Base-by-base conservation (phyloP, 1,140 invertebrate species). In the Teleopsis dalmanni region DNA sequence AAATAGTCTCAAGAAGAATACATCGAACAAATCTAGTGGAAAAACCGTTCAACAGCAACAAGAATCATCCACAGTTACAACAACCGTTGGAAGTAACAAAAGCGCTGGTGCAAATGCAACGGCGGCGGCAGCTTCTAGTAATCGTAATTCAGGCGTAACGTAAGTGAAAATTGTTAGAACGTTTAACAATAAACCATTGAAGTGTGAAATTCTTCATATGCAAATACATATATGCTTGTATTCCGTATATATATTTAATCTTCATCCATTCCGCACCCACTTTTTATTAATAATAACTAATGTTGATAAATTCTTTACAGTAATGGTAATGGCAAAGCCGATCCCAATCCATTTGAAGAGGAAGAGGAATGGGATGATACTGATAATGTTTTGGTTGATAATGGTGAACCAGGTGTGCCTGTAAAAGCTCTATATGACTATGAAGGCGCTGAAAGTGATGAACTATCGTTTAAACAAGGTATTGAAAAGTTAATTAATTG, bases 401-500 rank as follows among this genome's bases (percentile, higher is more conserved):
- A 85, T 55, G 91, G 91, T 27, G 89, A 94, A 74, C 88, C 90
- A 37, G 92, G 92, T 18, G 84, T 96, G 55, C 88, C 90, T 35
- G 94, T 98, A 23, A 82, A 88, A 64, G 95, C 95, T 22, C 75
- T 98, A 3, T 98, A 98, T 70, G 92, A 97, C 73, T 98, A 98
- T 70, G 88, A 91, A 57, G 92, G 91, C 52, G 90, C 92, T 2
- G 95, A 98, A 79, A 87, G 85, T 55, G 95, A 98, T 75, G 95
- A 98, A 74, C 80, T 98, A 13, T 90, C 83, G 73, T 97, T 98
- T 72, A 88, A 92, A 76, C 87, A 90, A 81, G 95, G 95, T 95
- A 72, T n/a, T n/a, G n/a, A 40, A 22, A 11, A 14, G 18, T 43
- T 50, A 29, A 16, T 19, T 45, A 14, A 29, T 8, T 29, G 27